These are phyloP conservation scores for Limenitis camilla DNA, from an alignment of 2,888 invertebrate genomes.

Conservation along the genomic window DNA sequence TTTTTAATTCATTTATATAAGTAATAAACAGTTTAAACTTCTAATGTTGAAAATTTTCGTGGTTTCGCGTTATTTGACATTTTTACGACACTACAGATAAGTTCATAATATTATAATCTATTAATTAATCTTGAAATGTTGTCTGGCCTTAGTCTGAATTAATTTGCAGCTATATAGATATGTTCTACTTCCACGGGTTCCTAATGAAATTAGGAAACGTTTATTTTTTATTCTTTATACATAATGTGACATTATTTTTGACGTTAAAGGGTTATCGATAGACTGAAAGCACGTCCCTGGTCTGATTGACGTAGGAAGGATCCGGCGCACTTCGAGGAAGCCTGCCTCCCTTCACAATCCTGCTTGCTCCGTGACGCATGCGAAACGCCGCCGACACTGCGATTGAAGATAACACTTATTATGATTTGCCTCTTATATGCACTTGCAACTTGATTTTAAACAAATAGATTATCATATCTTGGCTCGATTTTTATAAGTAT, in stretches of 20 bases:
- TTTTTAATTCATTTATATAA: no score
- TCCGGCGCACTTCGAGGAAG: constrained; percentile 58
- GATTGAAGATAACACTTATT: constrained; percentile 59
- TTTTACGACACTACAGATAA: no score
- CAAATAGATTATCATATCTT: constrained; percentile 24
- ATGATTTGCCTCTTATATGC: constrained; percentile 66
- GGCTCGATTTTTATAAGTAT: not conserved
- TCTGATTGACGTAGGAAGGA: constrained; percentile 40
- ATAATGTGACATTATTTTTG: not conserved
- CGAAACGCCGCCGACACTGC: constrained; percentile 64
- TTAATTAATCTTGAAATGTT: no score
- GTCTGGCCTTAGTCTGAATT: no score
- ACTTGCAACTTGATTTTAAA: constrained; percentile 69
- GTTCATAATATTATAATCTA: no score
- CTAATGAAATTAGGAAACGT: no score
- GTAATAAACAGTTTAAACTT: no score
- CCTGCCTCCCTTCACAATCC: constrained; percentile 40
- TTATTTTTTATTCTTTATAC: no score
- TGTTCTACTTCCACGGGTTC: no score
- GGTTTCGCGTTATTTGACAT: no score
- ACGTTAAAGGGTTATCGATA: constrained; percentile 18
- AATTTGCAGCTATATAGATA: no score
- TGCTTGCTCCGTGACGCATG: constrained; percentile 38
- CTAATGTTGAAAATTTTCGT: no score
- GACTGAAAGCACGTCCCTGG: constrained; percentile 31